Percentiles rank a stretch among this genome's conserved stretches.
Evolutionary conservation across 2,888 invertebrate genomes (phyloP).

Genomic region (Folsomia manolachei): DNA sequence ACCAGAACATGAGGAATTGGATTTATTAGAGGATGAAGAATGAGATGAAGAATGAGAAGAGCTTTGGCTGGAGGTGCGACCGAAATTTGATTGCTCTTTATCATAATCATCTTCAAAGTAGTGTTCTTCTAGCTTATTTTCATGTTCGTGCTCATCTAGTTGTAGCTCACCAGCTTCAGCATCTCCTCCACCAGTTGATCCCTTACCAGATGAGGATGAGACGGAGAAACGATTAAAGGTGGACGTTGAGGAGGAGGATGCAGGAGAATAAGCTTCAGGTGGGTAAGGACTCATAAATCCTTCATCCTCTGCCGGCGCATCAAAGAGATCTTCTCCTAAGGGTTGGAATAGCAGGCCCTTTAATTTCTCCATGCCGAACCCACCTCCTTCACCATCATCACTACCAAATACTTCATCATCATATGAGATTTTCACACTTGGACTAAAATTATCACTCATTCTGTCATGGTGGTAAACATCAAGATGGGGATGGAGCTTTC

Average conservation of each 20-base stretch:
- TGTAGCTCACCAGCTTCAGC: neutral
- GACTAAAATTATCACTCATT: conserved; percentile 23
- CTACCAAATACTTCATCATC: conserved; percentile 25
- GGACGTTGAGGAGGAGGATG: conserved; percentile 28
- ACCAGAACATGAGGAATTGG: neutral
- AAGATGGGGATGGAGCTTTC: neutral
- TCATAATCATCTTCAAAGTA: conserved; percentile 30
- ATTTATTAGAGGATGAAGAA: neutral
- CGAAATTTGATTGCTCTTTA: conserved; percentile 23
- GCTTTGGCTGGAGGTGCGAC: conserved; percentile 11
- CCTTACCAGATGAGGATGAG: conserved; percentile 19
- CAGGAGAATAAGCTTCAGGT: conserved; percentile 34
- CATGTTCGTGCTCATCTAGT: too few relatives aligned
- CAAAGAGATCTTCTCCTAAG: conserved; percentile 42
- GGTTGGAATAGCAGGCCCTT: conserved; percentile 38
- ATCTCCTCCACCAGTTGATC: neutral
- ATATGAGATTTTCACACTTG: conserved; percentile 18
- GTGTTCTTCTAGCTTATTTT: conserved; percentile 21
- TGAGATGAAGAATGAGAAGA: neutral
- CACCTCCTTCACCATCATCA: conserved; percentile 24
- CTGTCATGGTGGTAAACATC: neutral
- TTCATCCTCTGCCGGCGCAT: conserved; percentile 41
- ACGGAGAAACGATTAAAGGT: conserved; percentile 21
- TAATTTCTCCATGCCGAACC: conserved; percentile 41
- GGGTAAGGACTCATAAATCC: conserved; percentile 40